Conservation (phyloP, 2,888 invertebrate genomes). For the Hemicrepidius hirtus region DNA sequence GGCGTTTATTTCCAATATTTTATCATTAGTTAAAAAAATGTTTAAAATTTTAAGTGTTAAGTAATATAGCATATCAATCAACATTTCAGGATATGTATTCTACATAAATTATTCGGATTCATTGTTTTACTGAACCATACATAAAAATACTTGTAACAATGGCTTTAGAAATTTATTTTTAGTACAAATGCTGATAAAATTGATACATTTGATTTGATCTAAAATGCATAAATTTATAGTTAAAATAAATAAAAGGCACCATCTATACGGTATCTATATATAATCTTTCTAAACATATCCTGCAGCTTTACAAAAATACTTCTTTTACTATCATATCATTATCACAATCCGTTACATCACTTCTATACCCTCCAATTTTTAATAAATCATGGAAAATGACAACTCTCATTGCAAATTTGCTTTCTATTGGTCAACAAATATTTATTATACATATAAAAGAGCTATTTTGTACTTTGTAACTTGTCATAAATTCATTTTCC, state of each 20-base stretch:
- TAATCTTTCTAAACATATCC: slow-evolving; percentile 52
- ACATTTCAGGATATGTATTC: too few relatives aligned
- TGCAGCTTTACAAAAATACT: slow-evolving; percentile 69
- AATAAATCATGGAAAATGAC: slow-evolving; percentile 55
- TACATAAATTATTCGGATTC: too few relatives aligned
- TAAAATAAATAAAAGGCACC: slow-evolving; percentile 71
- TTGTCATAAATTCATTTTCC: slow-evolving; percentile 53
- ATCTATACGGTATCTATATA: slow-evolving; percentile 64
- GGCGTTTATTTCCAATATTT: too few relatives aligned
- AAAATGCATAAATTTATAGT: slow-evolving; percentile 50
- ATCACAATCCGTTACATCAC: slow-evolving; percentile 69
- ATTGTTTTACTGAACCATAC: too few relatives aligned
- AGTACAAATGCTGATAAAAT: slow-evolving; percentile 52
- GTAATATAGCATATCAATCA: too few relatives aligned
- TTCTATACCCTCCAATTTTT: slow-evolving; percentile 54
- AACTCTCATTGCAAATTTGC: slow-evolving; percentile 32
- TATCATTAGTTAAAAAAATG: too few relatives aligned
- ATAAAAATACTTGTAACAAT: slow-evolving; percentile 4
- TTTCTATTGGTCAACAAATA: slow-evolving; percentile 47
- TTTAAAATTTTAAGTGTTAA: too few relatives aligned
- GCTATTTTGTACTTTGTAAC: slow-evolving; percentile 47
- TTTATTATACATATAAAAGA: slow-evolving; percentile 43
- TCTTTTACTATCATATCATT: slow-evolving; percentile 59
- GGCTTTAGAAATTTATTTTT: slow-evolving; percentile 46
- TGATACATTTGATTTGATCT: slow-evolving; percentile 50